These are phyloP conservation scores for Vanessa tameamea DNA, from an alignment of 1,140 invertebrate species.

Conservation along the genomic window DNA sequence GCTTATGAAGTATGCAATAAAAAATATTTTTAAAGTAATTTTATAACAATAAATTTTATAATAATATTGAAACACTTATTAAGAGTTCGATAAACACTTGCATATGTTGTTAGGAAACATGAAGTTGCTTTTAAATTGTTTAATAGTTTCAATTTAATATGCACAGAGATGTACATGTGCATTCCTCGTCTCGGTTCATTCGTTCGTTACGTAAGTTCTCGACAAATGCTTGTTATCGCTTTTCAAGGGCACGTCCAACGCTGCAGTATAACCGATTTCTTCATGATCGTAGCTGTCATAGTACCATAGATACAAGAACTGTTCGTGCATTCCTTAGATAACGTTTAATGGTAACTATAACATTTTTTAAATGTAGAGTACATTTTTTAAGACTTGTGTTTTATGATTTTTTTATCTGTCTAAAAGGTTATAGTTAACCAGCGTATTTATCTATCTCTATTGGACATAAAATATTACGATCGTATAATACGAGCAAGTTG, in stretches of 20 bases:
- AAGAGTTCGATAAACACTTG: not conserved
- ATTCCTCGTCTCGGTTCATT: conserved; percentile 31
- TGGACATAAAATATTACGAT: conserved; percentile 5
- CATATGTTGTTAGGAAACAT: conserved; percentile 5
- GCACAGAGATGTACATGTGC: conserved; percentile 14
- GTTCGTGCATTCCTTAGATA: conserved; percentile 40
- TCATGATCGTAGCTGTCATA: conserved; percentile 37
- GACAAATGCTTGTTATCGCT: conserved; percentile 56
- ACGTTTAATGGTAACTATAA: conserved; percentile 32
- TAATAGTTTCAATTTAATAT: conserved; percentile 24
- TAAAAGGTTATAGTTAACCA: not conserved
- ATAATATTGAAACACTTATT: not conserved
- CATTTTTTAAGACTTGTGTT: not conserved
- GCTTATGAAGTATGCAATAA: too few species aligned
- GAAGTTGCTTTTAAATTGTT: conserved; percentile 16
- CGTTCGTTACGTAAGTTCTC: conserved; percentile 50
- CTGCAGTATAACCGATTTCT: conserved; percentile 51
- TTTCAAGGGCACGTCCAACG: conserved; percentile 56
- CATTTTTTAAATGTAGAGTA: not conserved
- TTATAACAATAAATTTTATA: too few species aligned
- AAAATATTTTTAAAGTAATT: too few species aligned
- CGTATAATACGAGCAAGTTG: conserved; percentile 9
- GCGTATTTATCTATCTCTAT: not conserved
- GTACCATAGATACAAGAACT: conserved; percentile 16
- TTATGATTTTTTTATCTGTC: conserved; percentile 1